phyloP scores from a whole-genome alignment of 2,888 invertebrate genomes.

The Oxyscelio sp. region DNA sequence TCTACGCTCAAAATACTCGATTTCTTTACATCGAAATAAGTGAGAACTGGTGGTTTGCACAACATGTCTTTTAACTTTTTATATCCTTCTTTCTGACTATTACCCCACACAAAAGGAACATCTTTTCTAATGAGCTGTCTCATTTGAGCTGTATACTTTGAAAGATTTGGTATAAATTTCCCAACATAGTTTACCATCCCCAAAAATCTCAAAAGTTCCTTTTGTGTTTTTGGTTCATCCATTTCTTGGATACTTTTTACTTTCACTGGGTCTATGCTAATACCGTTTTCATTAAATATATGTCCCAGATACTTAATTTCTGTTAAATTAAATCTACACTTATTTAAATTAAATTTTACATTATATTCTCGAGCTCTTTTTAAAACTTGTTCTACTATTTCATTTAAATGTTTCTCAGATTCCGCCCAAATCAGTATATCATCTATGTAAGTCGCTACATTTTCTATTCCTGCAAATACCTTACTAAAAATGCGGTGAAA shows the following conservation, averaged over 20 bases:
- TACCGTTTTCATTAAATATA: conserved; percentile 68
- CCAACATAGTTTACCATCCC: conserved; percentile 78
- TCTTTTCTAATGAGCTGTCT: conserved; percentile 78
- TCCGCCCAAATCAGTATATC: conserved; percentile 79
- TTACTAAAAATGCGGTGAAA: conserved; percentile 75
- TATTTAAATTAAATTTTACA: conserved; percentile 63
- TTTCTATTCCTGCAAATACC: conserved; percentile 76
- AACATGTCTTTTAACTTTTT: conserved; percentile 70
- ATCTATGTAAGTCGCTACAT: conserved; percentile 77
- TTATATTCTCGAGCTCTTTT: conserved; percentile 39
- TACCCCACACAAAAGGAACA: conserved; percentile 77
- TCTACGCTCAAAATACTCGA: conserved; percentile 59
- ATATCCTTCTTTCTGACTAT: conserved; percentile 74
- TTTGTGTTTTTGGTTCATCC: conserved; percentile 68
- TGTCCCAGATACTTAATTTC: conserved; percentile 68
- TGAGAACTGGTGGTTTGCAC: conserved; percentile 49
- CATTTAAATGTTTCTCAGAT: conserved; percentile 74
- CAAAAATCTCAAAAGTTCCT: conserved; percentile 76
- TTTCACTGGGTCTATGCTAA: conserved; percentile 71
- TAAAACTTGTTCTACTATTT: conserved; percentile 51
- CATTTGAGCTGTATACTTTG: conserved; percentile 68
- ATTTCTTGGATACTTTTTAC: conserved; percentile 75
- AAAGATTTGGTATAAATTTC: conserved; percentile 79
- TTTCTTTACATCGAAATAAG: conserved; percentile 54
- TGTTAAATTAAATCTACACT: conserved; percentile 10